Evolutionary conservation across 2,113 vertebrate genomes (phyloP).

Genomic region (Nothocercus julius): DNA sequence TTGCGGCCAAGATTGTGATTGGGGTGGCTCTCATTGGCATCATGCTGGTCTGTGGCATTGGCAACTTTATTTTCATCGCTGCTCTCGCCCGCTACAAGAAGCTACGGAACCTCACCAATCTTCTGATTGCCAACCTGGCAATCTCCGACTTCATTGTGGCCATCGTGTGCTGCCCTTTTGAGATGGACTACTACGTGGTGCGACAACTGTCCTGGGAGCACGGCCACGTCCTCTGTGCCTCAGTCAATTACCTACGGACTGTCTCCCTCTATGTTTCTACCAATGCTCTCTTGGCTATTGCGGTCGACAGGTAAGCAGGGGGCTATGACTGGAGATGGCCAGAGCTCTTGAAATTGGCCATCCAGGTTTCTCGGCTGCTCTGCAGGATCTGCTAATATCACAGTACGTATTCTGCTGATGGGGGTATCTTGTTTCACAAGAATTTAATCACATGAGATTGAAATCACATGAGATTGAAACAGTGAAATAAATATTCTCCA

Average conservation of each 20-base stretch:
- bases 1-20: slow-evolving; percentile 88
- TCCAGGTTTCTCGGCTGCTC: neutral
- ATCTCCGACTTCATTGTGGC: slow-evolving; percentile 96
- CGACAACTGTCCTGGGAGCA: slow-evolving; percentile 94
- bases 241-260: slow-evolving; percentile 91
- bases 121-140: slow-evolving; percentile 95
- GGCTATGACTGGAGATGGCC: neutral
- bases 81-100: slow-evolving; percentile 92
- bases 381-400: neutral
- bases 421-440: neutral
- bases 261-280: slow-evolving; percentile 96
- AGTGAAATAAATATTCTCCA: neutral
- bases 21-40: slow-evolving; percentile 88
- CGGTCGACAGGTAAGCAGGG: slow-evolving; percentile 89
- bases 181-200: slow-evolving; percentile 97
- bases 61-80: slow-evolving; percentile 91
- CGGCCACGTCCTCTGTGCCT: slow-evolving; percentile 88
- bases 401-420: neutral
- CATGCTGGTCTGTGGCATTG: slow-evolving; percentile 92
- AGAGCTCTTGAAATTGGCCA: neutral
- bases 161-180: slow-evolving; percentile 94
- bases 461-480: neutral
- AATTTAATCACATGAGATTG: neutral
- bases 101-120: slow-evolving; percentile 93
- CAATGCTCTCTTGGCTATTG: slow-evolving; percentile 94